phyloP scores from a whole-genome alignment of 2,888 invertebrate species.

The Diogma glabrata region DNA sequence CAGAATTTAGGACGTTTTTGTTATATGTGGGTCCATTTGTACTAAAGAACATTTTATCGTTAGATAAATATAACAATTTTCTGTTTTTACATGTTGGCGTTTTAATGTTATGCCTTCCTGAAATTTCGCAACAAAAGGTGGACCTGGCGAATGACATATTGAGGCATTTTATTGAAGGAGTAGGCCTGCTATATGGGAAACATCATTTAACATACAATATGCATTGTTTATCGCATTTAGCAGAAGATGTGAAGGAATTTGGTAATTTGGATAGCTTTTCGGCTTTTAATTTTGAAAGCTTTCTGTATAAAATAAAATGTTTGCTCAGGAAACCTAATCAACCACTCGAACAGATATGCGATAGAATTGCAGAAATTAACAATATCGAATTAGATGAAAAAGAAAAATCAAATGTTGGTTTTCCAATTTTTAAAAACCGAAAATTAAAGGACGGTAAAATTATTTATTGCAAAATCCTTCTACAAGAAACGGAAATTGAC shows the following conservation, averaged over 20 bases:
- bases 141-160: constrained; percentile 19
- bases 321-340: constrained; percentile 16
- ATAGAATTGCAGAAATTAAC: constrained; percentile 15
- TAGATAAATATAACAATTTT: constrained; percentile 18
- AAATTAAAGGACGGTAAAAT: constrained; percentile 1
- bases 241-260: constrained; percentile 18
- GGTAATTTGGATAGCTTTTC: constrained; percentile 20
- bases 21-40: constrained; percentile 21
- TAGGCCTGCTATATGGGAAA: constrained; percentile 18
- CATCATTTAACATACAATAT: constrained; percentile 19
- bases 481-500: background rate
- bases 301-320: constrained; percentile 18
- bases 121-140: constrained; percentile 13
- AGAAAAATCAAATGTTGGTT: background rate
- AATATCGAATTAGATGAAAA: background rate
- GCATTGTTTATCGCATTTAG: constrained; percentile 21
- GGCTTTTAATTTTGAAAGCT: constrained; percentile 20
- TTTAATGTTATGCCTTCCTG: constrained; percentile 18
- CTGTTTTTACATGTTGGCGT: constrained; percentile 19
- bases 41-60: constrained; percentile 15
- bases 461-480: constrained; percentile 3
- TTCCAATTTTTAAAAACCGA: background rate
- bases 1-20: constrained; percentile 13
- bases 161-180: constrained; percentile 18
- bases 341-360: constrained; percentile 19